phyloP scores from a whole-genome alignment of 2,888 invertebrate species.

The Hydrotaea diabolus region DNA sequence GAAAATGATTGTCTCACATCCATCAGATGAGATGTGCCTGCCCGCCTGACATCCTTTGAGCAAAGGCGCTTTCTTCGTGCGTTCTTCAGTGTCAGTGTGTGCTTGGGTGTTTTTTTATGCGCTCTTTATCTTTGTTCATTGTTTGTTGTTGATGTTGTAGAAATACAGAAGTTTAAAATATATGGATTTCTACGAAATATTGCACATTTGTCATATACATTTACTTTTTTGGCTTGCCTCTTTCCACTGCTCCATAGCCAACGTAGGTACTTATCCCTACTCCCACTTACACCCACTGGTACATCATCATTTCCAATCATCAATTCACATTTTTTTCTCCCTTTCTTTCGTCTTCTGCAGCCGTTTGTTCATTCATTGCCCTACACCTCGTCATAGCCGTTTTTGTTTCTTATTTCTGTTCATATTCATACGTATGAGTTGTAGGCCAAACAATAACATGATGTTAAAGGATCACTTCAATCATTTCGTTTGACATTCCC shows the following conservation, averaged over 20 bases:
- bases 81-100: neutral
- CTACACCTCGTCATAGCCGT: neutral
- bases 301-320: slow-evolving; percentile 58
- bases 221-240: neutral
- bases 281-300: neutral
- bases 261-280: slow-evolving; percentile 21
- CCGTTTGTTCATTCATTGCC: slow-evolving; percentile 6
- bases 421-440: slow-evolving; percentile 5
- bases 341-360: slow-evolving; percentile 16
- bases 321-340: slow-evolving; percentile 42
- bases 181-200: slow-evolving; percentile 39
- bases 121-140: slow-evolving; percentile 22
- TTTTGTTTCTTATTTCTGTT: neutral
- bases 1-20: slow-evolving; percentile 59
- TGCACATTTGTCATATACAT: slow-evolving; percentile 40
- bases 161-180: slow-evolving; percentile 32
- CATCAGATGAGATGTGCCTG: slow-evolving; percentile 46
- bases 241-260: slow-evolving; percentile 28
- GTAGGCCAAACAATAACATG: slow-evolving; percentile 51
- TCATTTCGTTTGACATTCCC: slow-evolving; percentile 48
- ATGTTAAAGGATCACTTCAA: slow-evolving; percentile 58
- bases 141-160: slow-evolving; percentile 13
- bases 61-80: neutral
- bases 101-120: slow-evolving; percentile 7
- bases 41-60: neutral